A percentile compares a stretch with the other conserved stretches of the same genome.
Evolutionary conservation across 1,140 invertebrate genomes (phyloP).

Genomic region (Armadillidium nasatum): DNA sequence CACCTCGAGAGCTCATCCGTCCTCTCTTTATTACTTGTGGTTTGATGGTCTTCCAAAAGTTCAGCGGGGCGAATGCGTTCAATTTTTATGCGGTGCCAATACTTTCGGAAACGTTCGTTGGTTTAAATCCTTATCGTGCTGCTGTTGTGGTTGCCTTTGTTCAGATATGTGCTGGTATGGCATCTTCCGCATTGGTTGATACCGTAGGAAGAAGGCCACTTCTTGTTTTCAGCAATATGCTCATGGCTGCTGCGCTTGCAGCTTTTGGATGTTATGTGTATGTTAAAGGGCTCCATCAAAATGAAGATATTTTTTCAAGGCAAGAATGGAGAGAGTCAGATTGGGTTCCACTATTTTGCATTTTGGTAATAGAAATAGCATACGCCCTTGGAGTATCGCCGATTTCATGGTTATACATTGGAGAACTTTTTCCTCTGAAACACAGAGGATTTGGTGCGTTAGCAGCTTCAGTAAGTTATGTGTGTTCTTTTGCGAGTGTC

Average conservation of each 20-base stretch:
- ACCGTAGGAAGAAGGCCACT: conserved; percentile 69
- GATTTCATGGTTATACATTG: conserved; percentile 80
- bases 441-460: conserved; percentile 76
- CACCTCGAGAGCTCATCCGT: conserved; percentile 51
- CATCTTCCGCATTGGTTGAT: conserved; percentile 74
- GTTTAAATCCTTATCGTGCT: conserved; percentile 71
- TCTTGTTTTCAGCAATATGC: conserved; percentile 68
- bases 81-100: conserved; percentile 76
- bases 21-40: conserved; percentile 74
- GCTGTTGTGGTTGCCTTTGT: conserved; percentile 73
- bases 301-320: conserved; percentile 37
- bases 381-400: conserved; percentile 84
- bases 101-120: conserved; percentile 66
- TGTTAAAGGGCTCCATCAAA: conserved; percentile 48
- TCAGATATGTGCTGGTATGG: conserved; percentile 68
- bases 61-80: conserved; percentile 74
- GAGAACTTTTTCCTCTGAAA: conserved; percentile 79
- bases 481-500: conserved; percentile 80
- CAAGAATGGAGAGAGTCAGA: conserved; percentile 49
- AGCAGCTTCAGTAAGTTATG: conserved; percentile 78
- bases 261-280: conserved; percentile 73
- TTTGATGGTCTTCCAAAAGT: conserved; percentile 77
- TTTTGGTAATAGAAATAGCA: conserved; percentile 72
- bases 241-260: conserved; percentile 74
- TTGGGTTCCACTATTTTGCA: conserved; percentile 74